Evolutionary conservation across 2,113 vertebrate species (phyloP).

Genomic region (Cryptomyrus ogoouensis): DNA sequence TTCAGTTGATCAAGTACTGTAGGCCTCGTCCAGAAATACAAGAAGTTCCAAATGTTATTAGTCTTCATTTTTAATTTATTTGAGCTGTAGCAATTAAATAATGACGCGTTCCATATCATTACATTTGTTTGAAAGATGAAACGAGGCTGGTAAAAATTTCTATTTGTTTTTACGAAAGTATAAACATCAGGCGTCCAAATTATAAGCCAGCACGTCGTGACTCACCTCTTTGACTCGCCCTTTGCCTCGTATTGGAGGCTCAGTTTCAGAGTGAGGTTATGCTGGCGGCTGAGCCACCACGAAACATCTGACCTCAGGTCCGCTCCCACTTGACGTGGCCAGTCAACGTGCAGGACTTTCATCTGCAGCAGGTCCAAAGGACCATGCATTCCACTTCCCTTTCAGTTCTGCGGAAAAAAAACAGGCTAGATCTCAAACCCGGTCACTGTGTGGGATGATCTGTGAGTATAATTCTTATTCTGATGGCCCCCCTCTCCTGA

Average conservation of each 20-base stretch:
- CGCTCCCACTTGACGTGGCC: neutral
- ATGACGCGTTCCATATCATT: neutral
- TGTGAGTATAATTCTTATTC: neutral
- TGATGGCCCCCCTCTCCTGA: neutral
- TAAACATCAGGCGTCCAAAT: too few species aligned
- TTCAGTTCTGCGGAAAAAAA: neutral
- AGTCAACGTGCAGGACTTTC: neutral
- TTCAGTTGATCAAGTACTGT: neutral
- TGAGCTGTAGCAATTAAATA: neutral
- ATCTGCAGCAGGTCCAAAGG: neutral
- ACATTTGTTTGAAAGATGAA: neutral
- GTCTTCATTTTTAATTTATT: neutral
- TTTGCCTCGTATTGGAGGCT: neutral
- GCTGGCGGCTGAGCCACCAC: neutral
- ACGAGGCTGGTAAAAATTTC: too few species aligned
- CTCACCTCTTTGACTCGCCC: neutral
- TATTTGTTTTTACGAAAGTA: too few species aligned
- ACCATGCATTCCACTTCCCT: neutral
- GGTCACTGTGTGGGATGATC: neutral
- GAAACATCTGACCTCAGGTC: neutral
- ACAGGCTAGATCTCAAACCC: neutral
- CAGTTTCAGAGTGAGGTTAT: neutral
- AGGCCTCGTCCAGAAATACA: neutral
- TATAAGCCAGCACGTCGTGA: neutral
- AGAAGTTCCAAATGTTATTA: neutral